Percentiles rank a stretch among this genome's conserved stretches.
phyloP scores from a whole-genome alignment of 2,797 vertebrate genomes.

The Pachyuromys duprasi region DNA sequence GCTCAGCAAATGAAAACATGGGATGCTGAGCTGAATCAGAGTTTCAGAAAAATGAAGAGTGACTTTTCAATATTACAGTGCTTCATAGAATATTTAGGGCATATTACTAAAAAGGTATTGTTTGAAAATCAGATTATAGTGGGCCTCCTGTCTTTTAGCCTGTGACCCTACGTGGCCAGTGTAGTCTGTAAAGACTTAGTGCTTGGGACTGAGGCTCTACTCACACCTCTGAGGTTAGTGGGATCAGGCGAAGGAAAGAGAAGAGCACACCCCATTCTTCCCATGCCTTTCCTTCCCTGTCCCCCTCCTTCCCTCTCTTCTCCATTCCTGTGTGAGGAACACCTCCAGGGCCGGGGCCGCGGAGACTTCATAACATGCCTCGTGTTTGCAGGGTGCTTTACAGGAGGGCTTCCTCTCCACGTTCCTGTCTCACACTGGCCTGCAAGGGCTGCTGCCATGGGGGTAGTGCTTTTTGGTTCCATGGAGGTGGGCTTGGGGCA shows the following conservation, averaged over 20 bases:
- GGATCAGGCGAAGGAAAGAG: not conserved
- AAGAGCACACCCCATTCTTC: not conserved
- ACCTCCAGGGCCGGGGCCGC: not conserved
- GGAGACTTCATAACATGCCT: not conserved
- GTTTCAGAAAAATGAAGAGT: not conserved
- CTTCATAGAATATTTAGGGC: not conserved
- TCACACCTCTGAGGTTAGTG: not conserved
- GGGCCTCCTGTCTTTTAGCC: not conserved
- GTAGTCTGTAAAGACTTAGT: not conserved
- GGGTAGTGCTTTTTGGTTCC: not conserved
- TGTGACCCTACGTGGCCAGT: not conserved
- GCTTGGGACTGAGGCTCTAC: not conserved
- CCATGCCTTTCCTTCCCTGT: rapidly evolving
- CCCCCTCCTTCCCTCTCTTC: not conserved
- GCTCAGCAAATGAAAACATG: constrained; percentile 24
- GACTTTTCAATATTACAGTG: not conserved
- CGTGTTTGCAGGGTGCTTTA: not conserved
- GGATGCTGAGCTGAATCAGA: not conserved
- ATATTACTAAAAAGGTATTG: constrained; percentile 25
- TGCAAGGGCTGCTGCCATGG: not conserved
- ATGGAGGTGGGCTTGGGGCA: not conserved
- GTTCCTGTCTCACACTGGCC: not conserved
- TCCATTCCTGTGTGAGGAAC: not conserved
- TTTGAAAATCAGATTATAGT: constrained; percentile 26
- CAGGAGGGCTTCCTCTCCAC: not conserved